Conservation (phyloP, 2,113 vertebrate genomes). For the Ammodytes dubius region DNA sequence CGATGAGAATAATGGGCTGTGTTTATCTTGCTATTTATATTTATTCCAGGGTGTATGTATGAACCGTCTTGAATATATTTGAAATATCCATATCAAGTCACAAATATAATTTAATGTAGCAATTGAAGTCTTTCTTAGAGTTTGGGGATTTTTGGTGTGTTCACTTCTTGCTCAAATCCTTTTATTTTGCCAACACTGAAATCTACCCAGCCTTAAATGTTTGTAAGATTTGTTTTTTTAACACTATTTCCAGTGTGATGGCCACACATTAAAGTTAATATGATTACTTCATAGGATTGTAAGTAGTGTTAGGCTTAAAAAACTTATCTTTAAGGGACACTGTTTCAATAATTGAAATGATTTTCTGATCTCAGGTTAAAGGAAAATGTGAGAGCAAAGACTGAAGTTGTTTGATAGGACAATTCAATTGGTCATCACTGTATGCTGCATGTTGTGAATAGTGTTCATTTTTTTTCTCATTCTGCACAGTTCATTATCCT, state of each 20-base stretch:
- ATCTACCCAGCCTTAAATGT: slow-evolving; percentile 27
- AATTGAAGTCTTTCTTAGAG: background rate
- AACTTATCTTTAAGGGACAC: background rate
- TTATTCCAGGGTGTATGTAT: background rate
- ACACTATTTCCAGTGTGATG: background rate
- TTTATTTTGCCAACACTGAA: background rate
- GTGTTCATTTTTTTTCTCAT: background rate
- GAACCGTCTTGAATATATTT: background rate
- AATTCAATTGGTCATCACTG: background rate
- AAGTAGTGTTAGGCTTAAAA: background rate
- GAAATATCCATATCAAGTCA: background rate
- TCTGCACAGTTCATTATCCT: background rate
- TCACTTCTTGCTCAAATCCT: background rate
- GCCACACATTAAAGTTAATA: background rate
- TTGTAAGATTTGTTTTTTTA: background rate
- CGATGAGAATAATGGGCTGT: background rate
- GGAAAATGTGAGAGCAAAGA: slow-evolving; percentile 9
- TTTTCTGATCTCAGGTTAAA: slow-evolving; percentile 60
- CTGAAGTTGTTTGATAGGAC: slow-evolving; percentile 12
- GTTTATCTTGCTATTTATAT: slow-evolving; percentile 11
- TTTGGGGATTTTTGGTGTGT: background rate
- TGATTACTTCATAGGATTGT: background rate
- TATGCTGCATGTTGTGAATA: slow-evolving; percentile 33
- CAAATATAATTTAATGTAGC: slow-evolving; percentile 12
- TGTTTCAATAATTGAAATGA: background rate